These are phyloP conservation scores for Aporophyla lueneburgensis DNA, from an alignment of 2,888 invertebrate species.

Conservation along the genomic window DNA sequence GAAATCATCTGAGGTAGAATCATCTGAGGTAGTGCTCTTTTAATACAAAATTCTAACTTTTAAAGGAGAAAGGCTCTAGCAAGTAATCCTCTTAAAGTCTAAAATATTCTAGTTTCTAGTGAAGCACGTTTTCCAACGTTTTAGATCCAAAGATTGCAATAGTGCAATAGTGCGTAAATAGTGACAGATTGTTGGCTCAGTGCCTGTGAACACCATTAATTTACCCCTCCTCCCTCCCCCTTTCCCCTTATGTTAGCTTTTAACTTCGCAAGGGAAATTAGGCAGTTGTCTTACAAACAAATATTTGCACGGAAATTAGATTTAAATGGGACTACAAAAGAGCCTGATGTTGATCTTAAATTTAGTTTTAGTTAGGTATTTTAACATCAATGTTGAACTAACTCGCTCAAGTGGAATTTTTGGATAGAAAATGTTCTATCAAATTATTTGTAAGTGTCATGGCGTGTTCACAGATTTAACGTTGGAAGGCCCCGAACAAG, in stretches of 20 bases:
- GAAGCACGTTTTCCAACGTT: conserved; percentile 38
- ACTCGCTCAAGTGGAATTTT: not conserved
- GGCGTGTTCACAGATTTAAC: not conserved
- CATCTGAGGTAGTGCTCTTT: conserved; percentile 19
- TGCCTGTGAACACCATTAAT: conserved; percentile 59
- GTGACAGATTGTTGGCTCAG: conserved; percentile 63
- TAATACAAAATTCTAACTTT: conserved; percentile 24
- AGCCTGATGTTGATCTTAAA: conserved; percentile 9
- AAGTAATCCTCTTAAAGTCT: conserved; percentile 36
- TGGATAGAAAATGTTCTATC: not conserved
- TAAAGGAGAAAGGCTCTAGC: not conserved
- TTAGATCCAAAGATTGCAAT: conserved; percentile 46
- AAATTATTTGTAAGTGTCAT: not conserved
- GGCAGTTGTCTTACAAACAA: conserved; percentile 49
- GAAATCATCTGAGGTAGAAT: conserved; percentile 13
- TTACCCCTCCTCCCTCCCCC: conserved; percentile 7
- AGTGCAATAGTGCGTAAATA: conserved; percentile 62
- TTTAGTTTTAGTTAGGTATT: conserved; percentile 5
- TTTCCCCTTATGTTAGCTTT: conserved; percentile 41
- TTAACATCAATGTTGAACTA: conserved; percentile 2
- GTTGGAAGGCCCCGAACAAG: not conserved
- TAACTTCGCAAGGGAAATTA: conserved; percentile 51
- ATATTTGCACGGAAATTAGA: conserved; percentile 45
- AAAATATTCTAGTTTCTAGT: conserved; percentile 35
- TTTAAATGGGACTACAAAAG: conserved; percentile 29